Percentiles rank a stretch among this genome's conserved stretches.
Evolutionary conservation across 2,888 invertebrate species (phyloP).

Genomic region (Buathra laborator): DNA sequence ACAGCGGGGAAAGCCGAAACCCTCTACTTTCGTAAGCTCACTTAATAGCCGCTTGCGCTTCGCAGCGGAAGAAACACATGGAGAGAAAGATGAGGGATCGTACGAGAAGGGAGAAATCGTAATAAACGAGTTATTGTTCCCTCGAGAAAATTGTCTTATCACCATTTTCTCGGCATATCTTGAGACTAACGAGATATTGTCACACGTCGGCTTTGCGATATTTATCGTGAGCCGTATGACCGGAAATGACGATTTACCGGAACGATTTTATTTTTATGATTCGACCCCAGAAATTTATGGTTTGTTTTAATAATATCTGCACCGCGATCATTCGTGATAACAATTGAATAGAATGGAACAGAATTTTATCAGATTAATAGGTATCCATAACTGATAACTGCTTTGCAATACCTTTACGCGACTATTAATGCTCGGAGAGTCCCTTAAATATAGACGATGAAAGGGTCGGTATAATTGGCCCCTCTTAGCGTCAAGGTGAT

Average conservation of each 20-base stretch:
- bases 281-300: too few relatives aligned
- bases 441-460: not conserved
- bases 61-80: not conserved
- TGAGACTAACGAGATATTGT: not conserved
- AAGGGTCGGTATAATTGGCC: not conserved
- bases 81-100: not conserved
- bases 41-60: not conserved
- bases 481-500: not conserved
- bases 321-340: too few relatives aligned
- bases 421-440: too few relatives aligned
- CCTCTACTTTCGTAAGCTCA: not conserved
- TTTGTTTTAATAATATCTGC: too few relatives aligned
- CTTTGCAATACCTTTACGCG: too few relatives aligned
- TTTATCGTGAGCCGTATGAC: not conserved
- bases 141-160: not conserved
- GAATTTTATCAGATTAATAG: too few relatives aligned
- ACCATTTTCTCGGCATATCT: not conserved
- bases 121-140: conserved; percentile 8
- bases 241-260: not conserved
- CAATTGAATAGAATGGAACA: too few relatives aligned
- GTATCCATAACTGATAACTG: too few relatives aligned
- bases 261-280: too few relatives aligned
- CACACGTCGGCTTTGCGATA: not conserved
- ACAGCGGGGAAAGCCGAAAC: not conserved
- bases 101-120: not conserved